Conservation (phyloP, 2,888 invertebrate genomes). For the Dicranocentrus wangi region DNA sequence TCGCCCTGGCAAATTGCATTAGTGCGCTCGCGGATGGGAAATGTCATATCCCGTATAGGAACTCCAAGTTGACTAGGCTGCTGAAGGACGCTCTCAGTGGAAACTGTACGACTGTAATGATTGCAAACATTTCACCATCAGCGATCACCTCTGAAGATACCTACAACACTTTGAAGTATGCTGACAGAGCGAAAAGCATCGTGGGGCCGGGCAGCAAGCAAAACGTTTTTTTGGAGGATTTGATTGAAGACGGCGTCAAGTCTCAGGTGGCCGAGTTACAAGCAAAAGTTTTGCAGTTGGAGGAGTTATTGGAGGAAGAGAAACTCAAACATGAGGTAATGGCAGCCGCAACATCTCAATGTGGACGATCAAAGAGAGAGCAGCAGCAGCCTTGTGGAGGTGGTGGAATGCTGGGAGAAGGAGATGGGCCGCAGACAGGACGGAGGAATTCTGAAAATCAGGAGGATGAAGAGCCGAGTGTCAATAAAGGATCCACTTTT, state of each 20-base stretch:
- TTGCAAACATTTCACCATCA: constrained; percentile 90
- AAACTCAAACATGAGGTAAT: constrained; percentile 23
- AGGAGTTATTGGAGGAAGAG: constrained; percentile 48
- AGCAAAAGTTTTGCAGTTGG: constrained; percentile 37
- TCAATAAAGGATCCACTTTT: background rate
- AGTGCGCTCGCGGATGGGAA: constrained; percentile 89
- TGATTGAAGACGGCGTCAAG: constrained; percentile 39
- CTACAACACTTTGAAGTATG: constrained; percentile 92
- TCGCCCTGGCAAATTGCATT: constrained; percentile 88
- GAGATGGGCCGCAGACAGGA: constrained; percentile 14
- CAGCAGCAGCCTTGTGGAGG: constrained; percentile 9
- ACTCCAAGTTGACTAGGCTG: constrained; percentile 91
- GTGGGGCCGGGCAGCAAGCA: constrained; percentile 49
- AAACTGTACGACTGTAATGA: constrained; percentile 94
- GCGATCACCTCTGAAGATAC: constrained; percentile 90
- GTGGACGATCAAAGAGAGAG: constrained; percentile 28
- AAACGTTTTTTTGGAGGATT: constrained; percentile 59
- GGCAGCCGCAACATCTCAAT: constrained; percentile 2
- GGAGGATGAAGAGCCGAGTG: background rate
- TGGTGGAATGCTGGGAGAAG: constrained; percentile 7
- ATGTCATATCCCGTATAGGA: constrained; percentile 86
- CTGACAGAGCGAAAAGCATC: constrained; percentile 87
- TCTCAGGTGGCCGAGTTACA: constrained; percentile 47
- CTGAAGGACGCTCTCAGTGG: constrained; percentile 94
- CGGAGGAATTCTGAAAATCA: background rate